Conservation (phyloP, 2,797 vertebrate species). For the Capromys pilorides region DNA sequence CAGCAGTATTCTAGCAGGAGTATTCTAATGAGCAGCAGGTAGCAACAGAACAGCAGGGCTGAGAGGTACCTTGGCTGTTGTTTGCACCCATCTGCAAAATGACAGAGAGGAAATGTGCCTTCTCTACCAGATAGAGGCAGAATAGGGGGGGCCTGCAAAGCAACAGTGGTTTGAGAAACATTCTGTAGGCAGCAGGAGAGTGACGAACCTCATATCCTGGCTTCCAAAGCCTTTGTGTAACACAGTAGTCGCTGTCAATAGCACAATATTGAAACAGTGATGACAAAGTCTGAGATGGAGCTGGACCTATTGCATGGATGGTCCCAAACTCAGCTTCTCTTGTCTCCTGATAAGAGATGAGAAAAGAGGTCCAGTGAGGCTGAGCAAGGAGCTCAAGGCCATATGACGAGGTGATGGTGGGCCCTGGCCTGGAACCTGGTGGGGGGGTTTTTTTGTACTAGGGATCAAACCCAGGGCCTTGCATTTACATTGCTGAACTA, state of each 20-base stretch:
- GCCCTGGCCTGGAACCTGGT: background rate
- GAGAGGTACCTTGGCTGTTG: background rate
- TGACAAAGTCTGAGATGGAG: background rate
- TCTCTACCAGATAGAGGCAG: background rate
- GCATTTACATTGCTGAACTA: too few species aligned
- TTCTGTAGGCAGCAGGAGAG: background rate
- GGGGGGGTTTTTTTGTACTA: too few species aligned
- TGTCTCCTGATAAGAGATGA: background rate
- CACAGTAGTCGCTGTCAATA: too few species aligned
- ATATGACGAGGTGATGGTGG: background rate
- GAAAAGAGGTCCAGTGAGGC: background rate
- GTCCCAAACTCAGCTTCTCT: background rate
- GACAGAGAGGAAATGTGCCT: background rate
- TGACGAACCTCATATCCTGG: background rate
- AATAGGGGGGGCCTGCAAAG: background rate
- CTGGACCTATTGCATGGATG: too few species aligned
- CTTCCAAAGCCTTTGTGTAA: background rate
- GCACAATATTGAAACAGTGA: background rate
- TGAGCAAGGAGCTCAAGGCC: background rate
- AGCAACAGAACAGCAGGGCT: background rate
- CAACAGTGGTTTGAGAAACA: background rate
- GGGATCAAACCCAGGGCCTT: too few species aligned
- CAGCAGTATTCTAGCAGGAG: background rate
- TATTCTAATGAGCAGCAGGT: constrained; percentile 12
- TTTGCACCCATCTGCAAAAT: background rate